phyloP scores from a whole-genome alignment of 2,797 vertebrate species.

The Eupleurogrammus muticus region DNA sequence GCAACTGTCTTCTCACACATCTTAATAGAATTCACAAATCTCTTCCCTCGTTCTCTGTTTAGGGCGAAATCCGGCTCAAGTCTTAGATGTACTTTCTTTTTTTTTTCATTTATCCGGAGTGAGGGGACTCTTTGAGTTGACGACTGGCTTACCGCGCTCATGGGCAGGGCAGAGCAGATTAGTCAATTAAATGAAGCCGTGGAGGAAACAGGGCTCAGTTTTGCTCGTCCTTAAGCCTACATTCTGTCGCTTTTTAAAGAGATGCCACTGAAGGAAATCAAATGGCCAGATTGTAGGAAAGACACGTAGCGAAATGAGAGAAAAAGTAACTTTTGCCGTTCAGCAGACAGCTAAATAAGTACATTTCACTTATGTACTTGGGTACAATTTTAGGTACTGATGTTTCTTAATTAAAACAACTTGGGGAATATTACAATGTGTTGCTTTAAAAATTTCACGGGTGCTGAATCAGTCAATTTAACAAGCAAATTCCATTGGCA shows the following conservation, averaged over 20 bases:
- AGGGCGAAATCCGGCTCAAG: constrained; percentile 54
- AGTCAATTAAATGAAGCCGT: constrained; percentile 77
- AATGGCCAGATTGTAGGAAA: constrained; percentile 58
- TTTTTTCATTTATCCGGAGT: constrained; percentile 68
- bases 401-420: no score
- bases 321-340: constrained; percentile 26
- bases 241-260: constrained; percentile 59
- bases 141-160: constrained; percentile 74
- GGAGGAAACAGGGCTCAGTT: constrained; percentile 62
- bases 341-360: neutral
- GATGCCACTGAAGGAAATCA: constrained; percentile 58
- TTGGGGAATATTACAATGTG: no score
- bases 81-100: constrained; percentile 43
- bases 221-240: constrained; percentile 67
- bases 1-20: constrained; percentile 76
- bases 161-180: constrained; percentile 73
- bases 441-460: no score
- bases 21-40: constrained; percentile 78
- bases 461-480: no score
- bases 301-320: no score
- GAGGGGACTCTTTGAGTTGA: constrained; percentile 65
- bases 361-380: no score
- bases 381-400: no score
- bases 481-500: no score
- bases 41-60: constrained; percentile 51